These are phyloP conservation scores for Ranitomeya variabilis DNA, from an alignment of 2,113 vertebrate species.

Conservation along the genomic window DNA sequence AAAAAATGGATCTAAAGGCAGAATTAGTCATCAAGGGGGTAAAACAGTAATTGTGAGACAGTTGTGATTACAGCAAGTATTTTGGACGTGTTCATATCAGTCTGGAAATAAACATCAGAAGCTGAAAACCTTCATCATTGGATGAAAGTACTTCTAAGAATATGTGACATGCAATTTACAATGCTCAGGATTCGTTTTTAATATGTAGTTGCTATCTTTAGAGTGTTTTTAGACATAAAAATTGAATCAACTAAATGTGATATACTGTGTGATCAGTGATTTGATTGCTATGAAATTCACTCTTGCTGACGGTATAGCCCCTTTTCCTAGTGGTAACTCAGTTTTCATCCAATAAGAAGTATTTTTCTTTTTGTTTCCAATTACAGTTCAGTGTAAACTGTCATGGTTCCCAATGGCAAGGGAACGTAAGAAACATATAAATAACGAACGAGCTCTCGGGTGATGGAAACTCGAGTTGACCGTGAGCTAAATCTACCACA, in stretches of 20 bases:
- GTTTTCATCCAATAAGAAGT: too few species aligned
- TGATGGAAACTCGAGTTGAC: too few species aligned
- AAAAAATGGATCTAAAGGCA: constrained; percentile 26
- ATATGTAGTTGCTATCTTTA: not conserved
- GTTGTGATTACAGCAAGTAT: constrained; percentile 48
- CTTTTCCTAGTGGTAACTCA: too few species aligned
- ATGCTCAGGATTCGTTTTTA: not conserved
- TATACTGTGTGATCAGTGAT: not conserved
- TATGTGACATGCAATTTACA: not conserved
- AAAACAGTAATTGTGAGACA: not conserved
- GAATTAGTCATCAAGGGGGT: constrained; percentile 43
- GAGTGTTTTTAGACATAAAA: not conserved
- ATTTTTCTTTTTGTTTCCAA: too few species aligned
- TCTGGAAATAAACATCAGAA: constrained; percentile 19
- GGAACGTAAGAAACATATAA: too few species aligned
- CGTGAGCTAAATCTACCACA: too few species aligned
- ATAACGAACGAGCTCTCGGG: too few species aligned
- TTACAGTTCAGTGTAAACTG: too few species aligned
- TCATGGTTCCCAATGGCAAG: too few species aligned
- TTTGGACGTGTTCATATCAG: constrained; percentile 35
- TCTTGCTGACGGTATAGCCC: too few species aligned
- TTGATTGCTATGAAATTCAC: not conserved
- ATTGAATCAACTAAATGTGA: not conserved
- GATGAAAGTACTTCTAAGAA: not conserved
- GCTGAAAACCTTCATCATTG: not conserved